These are phyloP conservation scores for Eupithecia inturbata DNA, from an alignment of 2,888 invertebrate genomes.

Conservation along the genomic window DNA sequence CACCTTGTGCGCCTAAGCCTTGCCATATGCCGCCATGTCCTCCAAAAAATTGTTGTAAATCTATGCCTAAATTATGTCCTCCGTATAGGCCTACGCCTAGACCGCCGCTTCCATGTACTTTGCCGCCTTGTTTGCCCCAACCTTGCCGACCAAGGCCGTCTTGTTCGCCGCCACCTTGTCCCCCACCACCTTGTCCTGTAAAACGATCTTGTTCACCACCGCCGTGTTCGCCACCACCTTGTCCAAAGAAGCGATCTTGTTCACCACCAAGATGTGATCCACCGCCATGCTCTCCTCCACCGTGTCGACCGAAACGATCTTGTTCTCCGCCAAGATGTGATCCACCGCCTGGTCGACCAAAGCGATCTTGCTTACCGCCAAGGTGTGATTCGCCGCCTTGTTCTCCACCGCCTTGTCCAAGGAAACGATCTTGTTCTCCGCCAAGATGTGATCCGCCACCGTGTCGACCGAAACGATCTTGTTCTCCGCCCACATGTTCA, in stretches of 20 bases:
- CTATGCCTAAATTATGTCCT: slow-evolving; percentile 4
- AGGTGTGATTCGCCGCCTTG: background rate
- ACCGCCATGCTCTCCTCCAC: too few species aligned
- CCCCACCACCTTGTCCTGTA: background rate
- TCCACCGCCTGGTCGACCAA: background rate
- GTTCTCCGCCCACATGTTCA: background rate
- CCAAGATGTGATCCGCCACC: background rate
- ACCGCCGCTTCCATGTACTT: background rate
- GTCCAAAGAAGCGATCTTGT: background rate
- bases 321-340: background rate
- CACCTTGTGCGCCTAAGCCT: background rate
- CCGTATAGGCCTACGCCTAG: background rate
- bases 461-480: background rate
- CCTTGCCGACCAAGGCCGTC: background rate
- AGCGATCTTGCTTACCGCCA: background rate
- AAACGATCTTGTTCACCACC: background rate
- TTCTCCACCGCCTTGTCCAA: background rate
- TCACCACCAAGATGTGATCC: background rate
- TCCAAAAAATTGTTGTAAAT: background rate
- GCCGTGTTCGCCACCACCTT: background rate
- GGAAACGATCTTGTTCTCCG: background rate
- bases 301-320: background rate
- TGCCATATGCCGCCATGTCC: background rate
- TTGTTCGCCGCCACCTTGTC: background rate
- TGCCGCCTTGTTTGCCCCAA: background rate